These are phyloP conservation scores for Megalonaias nervosa DNA, from an alignment of 1,140 invertebrate species.

Conservation along the genomic window DNA sequence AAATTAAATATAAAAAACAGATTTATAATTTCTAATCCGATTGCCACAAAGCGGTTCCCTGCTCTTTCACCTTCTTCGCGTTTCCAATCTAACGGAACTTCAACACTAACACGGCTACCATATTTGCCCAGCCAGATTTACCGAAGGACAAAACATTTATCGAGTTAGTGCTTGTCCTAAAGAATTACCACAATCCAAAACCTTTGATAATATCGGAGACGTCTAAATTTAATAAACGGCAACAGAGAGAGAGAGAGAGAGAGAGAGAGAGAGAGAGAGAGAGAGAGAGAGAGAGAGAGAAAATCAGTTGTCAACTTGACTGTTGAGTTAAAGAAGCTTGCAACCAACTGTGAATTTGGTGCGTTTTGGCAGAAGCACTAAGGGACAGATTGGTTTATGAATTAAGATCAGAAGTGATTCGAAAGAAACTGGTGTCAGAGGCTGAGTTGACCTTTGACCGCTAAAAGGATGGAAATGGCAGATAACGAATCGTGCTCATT, in stretches of 20 bases:
- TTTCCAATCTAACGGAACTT: no score
- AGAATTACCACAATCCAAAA: no score
- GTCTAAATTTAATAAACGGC: constrained; percentile 23
- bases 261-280: no score
- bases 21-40: no score
- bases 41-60: no score
- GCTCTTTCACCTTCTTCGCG: no score
- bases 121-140: no score
- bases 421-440: constrained; percentile 10
- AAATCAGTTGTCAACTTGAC: constrained; percentile 10
- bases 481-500: neutral
- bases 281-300: neutral
- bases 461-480: constrained; percentile 9
- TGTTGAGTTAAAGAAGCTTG: constrained; percentile 3
- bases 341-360: neutral
- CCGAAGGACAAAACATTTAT: no score
- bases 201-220: neutral
- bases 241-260: neutral
- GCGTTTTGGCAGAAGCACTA: constrained; percentile 1
- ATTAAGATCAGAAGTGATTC: constrained; percentile 3
- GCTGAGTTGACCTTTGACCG: constrained; percentile 6
- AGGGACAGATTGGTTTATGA: constrained; percentile 6
- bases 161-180: no score
- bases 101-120: no score
- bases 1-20: no score